Percentiles rank a stretch among this genome's conserved stretches.
Evolutionary conservation across 2,888 invertebrate genomes (phyloP).

Genomic region (Bembecia ichneumoniformis): DNA sequence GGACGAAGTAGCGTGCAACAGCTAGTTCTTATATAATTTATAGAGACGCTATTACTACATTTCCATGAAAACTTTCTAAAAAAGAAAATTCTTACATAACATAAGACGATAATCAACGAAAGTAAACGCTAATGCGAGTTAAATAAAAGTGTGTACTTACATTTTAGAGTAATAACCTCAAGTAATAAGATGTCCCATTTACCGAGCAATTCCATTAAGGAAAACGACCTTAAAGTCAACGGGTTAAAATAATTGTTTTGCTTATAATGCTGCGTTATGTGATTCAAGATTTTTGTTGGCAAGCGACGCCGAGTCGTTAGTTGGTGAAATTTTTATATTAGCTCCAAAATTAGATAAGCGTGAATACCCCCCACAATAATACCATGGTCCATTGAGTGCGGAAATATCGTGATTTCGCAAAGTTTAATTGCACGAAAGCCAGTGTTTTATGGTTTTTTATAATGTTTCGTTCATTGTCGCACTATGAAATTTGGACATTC

Average conservation of each 20-base stretch:
- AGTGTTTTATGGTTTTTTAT: conserved; percentile 10
- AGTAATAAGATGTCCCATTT: neutral
- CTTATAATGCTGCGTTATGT: neutral
- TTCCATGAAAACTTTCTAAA: too few species aligned
- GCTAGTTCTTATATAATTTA: too few species aligned
- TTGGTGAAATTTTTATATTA: too few species aligned
- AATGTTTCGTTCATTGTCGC: conserved; percentile 8
- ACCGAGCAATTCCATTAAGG: neutral
- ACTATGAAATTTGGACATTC: conserved; percentile 12
- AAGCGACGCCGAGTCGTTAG: neutral
- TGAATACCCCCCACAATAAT: neutral
- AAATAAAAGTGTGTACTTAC: neutral
- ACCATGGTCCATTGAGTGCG: conserved; percentile 10
- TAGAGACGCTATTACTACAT: too few species aligned
- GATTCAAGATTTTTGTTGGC: neutral
- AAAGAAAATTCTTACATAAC: too few species aligned
- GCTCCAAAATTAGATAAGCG: neutral
- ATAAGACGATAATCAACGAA: neutral
- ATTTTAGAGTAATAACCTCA: neutral
- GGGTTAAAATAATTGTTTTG: neutral
- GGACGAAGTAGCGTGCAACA: too few species aligned
- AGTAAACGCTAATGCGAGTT: neutral
- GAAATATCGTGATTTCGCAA: conserved; percentile 5
- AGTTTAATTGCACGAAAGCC: conserved; percentile 5
- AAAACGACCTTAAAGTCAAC: neutral